These are phyloP conservation scores for Minunthozetes semirufus DNA, from an alignment of 2,888 invertebrate genomes.

Conservation along the genomic window DNA sequence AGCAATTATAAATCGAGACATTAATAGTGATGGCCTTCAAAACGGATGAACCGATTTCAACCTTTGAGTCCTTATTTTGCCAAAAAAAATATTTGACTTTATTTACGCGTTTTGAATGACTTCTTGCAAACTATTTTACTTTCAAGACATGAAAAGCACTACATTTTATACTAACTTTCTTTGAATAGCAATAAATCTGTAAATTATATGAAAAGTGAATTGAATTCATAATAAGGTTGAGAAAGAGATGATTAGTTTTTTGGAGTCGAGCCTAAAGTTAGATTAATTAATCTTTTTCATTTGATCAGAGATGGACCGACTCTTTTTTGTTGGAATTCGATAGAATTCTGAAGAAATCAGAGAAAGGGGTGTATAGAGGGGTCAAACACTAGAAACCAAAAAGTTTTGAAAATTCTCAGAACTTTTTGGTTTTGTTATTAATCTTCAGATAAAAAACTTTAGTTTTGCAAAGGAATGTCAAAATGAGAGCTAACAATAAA, in stretches of 20 bases:
- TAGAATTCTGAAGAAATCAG: no score
- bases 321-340: no score
- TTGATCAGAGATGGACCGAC: no score
- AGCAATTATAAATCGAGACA: not conserved
- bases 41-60: not conserved
- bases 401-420: no score
- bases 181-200: not conserved
- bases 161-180: not conserved
- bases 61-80: conserved; percentile 2
- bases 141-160: not conserved
- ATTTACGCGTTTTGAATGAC: not conserved
- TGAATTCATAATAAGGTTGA: not conserved
- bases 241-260: not conserved
- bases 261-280: not conserved
- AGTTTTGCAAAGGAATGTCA: no score
- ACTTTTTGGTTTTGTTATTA: no score
- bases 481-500: no score
- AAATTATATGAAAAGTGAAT: not conserved
- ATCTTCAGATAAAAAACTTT: no score
- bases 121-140: not conserved
- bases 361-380: no score
- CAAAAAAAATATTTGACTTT: conserved; percentile 26
- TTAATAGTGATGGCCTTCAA: conserved; percentile 12
- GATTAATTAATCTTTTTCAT: not conserved
- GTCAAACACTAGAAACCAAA: no score